These are phyloP conservation scores for Auanema sp. DNA, from an alignment of 2,888 invertebrate species.

Conservation along the genomic window DNA sequence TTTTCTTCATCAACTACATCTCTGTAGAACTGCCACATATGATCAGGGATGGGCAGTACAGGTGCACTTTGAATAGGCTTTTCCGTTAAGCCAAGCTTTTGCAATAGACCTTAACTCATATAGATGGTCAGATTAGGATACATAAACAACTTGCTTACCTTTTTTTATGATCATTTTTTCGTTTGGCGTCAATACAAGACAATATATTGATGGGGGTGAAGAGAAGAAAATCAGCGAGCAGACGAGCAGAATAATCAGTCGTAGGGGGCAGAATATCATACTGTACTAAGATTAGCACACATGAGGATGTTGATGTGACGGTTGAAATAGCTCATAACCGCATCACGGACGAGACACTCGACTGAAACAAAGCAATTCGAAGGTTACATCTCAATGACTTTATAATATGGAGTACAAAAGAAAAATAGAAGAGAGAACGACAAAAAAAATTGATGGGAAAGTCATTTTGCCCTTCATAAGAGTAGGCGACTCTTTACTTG, in stretches of 20 bases:
- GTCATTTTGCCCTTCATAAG: no score
- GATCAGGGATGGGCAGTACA: slow-evolving; percentile 42
- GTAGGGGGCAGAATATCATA: slow-evolving; percentile 25
- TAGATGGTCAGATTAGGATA: background rate
- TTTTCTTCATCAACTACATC: slow-evolving; percentile 33
- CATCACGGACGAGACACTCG: no score
- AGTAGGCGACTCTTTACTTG: no score
- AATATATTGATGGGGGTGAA: slow-evolving; percentile 10
- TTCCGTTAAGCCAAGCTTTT: slow-evolving; percentile 33
- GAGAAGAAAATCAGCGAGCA: slow-evolving; percentile 5
- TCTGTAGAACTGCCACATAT: slow-evolving; percentile 54
- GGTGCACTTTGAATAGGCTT: slow-evolving; percentile 29
- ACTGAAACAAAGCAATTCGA: no score
- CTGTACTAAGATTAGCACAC: slow-evolving; percentile 19
- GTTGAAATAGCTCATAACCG: no score
- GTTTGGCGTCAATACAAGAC: slow-evolving; percentile 4
- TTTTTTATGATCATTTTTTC: slow-evolving; percentile 18
- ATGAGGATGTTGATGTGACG: slow-evolving; percentile 10
- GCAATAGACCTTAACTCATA: slow-evolving; percentile 22
- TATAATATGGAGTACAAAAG: no score
- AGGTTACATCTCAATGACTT: no score
- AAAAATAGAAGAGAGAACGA: no score
- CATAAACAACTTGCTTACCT: slow-evolving; percentile 2
- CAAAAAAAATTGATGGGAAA: no score
- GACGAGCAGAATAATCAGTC: slow-evolving; percentile 16